Base-by-base conservation (phyloP, 1,140 invertebrate genomes). In the Drosophila repletoides region DNA sequence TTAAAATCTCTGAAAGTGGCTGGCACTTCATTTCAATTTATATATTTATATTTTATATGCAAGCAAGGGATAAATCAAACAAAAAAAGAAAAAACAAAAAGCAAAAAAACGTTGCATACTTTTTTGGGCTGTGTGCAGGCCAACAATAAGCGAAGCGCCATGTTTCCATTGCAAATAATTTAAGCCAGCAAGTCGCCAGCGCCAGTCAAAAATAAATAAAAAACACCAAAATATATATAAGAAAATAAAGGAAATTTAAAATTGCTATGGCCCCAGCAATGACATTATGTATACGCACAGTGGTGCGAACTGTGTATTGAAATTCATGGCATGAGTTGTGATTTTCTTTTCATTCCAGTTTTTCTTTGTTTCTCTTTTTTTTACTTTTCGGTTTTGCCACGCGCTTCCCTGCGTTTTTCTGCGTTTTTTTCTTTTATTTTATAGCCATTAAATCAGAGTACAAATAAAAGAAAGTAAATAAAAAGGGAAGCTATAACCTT, bases 11-110 rank as follows among this genome's bases (percentile, higher is more conserved):
- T 79, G 80, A 59, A 83, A 83, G 70, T 83, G 77, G 51, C 79
- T 65, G 80, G 74, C 79, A 83, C 79, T 83, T 83, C 79, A 83
- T 84, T 83, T 83, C 79, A 83, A 83, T 83, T 83, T 83, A 84
- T 79, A 64, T 61, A 58, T 65, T 46, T 65, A 55, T 61, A 51
- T 49, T 45, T 22, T 38, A 48, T 59, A 29, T n/a, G 38, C 33
- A 34, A 12, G 12, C 5, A 31, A 52, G 72, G 41, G 15, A 86
- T 86, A 80, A 86, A 86, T 87, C 72, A 86, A n/a, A n/a, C n/a
- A n/a, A n/a, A n/a, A n/a, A n/a, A n/a, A n/a, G n/a, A n/a, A n/a
- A n/a, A n/a, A n/a, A n/a, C n/a, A n/a, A n/a, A n/a, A n/a, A n/a
- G n/a, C n/a, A n/a, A n/a, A 70, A 86, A 72, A 72, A 63, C 43